Evolutionary conservation across 2,888 invertebrate genomes (phyloP).

Genomic region (Cephus runcator): DNA sequence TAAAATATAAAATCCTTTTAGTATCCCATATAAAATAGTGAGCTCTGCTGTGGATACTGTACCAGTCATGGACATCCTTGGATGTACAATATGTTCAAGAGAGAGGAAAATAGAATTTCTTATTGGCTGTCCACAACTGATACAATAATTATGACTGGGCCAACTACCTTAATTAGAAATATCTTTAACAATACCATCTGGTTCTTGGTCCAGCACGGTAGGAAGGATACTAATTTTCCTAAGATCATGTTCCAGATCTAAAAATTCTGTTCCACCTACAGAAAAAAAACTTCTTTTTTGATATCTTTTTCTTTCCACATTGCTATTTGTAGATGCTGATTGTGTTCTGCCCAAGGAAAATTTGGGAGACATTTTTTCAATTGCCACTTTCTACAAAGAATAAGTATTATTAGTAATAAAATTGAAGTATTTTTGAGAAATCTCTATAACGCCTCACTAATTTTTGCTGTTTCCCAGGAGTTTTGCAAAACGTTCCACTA

Average conservation of each 20-base stretch:
- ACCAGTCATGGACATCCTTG: background rate
- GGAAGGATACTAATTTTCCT: background rate
- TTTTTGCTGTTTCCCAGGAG: constrained; percentile 24
- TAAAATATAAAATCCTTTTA: background rate
- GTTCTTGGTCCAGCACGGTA: background rate
- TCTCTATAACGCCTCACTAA: background rate
- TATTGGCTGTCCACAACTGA: background rate
- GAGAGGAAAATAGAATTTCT: background rate
- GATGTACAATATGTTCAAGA: background rate
- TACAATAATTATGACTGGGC: background rate
- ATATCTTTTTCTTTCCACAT: background rate
- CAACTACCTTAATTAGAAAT: background rate
- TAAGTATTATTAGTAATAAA: background rate
- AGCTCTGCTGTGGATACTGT: background rate
- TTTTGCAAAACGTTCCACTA: constrained; percentile 36
- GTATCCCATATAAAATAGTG: background rate
- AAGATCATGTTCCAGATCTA: background rate
- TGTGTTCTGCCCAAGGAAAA: background rate
- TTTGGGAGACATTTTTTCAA: background rate
- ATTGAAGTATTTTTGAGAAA: background rate
- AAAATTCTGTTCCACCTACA: constrained; percentile 5
- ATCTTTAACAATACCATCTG: background rate
- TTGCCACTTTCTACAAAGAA: background rate
- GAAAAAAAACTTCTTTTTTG: constrained; percentile 8
- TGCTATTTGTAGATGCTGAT: background rate